These are phyloP conservation scores for Acrocephalus kingi DNA, from an alignment of 2,113 vertebrate genomes.

Conservation along the genomic window DNA sequence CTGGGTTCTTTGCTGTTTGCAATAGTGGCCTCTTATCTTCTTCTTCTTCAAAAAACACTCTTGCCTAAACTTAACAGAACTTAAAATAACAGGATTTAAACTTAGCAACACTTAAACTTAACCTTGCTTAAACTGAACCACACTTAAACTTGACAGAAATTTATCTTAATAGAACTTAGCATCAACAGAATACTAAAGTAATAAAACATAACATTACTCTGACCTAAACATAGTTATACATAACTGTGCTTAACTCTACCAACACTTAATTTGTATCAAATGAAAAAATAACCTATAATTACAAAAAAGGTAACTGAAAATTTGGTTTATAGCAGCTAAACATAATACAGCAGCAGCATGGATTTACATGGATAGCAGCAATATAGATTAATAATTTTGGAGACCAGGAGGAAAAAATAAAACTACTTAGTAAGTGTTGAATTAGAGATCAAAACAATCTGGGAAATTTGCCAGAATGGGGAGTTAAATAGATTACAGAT, in stretches of 20 bases:
- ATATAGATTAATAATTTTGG: not conserved
- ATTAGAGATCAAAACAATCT: not conserved
- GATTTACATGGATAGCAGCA: not conserved
- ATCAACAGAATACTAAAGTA: not conserved
- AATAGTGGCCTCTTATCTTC: not conserved
- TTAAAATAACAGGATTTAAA: not conserved
- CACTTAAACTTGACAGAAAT: not conserved
- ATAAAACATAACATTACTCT: not conserved
- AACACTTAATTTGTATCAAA: not conserved
- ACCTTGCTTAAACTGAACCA: not conserved
- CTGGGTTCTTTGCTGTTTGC: not conserved
- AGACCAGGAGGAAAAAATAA: not conserved
- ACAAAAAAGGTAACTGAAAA: not conserved
- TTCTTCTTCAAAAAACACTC: not conserved
- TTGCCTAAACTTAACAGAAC: not conserved
- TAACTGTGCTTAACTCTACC: not conserved
- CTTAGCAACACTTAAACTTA: not conserved
- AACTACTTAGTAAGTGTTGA: not conserved
- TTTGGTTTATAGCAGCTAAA: not conserved
- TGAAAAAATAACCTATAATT: not conserved
- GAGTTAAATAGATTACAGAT: not conserved
- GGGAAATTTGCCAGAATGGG: not conserved
- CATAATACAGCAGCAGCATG: not conserved
- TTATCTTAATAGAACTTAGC: not conserved
- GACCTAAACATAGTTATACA: not conserved